phyloP scores from a whole-genome alignment of 2,888 invertebrate species.

The Ectropis crepuscularia region DNA sequence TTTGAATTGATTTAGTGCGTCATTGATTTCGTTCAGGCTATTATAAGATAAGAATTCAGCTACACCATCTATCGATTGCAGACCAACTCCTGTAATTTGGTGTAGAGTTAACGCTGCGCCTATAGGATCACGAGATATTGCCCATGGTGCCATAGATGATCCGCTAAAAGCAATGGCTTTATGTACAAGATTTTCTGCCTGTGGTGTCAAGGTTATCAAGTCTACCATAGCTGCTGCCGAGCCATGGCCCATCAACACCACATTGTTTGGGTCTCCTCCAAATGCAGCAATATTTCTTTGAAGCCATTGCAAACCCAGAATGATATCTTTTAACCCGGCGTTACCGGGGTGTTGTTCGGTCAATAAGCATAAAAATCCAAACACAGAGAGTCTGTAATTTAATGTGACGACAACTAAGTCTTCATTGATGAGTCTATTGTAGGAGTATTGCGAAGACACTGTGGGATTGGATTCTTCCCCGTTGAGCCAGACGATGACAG shows the following conservation, averaged over 20 bases:
- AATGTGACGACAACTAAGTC: constrained; percentile 86
- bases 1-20: constrained; percentile 2
- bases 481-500: constrained; percentile 68
- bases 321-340: constrained; percentile 93
- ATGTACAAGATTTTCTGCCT: constrained; percentile 51
- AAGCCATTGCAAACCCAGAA: constrained; percentile 90
- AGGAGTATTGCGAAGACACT: constrained; percentile 51
- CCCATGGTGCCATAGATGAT: constrained; percentile 49
- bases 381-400: constrained; percentile 89
- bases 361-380: constrained; percentile 87
- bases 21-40: neutral
- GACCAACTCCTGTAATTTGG: neutral
- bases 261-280: constrained; percentile 86
- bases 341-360: constrained; percentile 89
- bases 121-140: constrained; percentile 4
- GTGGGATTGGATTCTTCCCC: constrained; percentile 61
- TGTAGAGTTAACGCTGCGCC: neutral
- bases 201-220: constrained; percentile 59
- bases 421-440: constrained; percentile 86
- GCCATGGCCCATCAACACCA: constrained; percentile 92
- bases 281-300: constrained; percentile 78
- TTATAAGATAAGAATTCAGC: neutral
- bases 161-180: constrained; percentile 70
- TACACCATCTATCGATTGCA: constrained; percentile 2
- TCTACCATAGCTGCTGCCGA: constrained; percentile 87